These are phyloP conservation scores for Syndactyla subalaris DNA, from an alignment of 2,797 vertebrate genomes.

Conservation along the genomic window DNA sequence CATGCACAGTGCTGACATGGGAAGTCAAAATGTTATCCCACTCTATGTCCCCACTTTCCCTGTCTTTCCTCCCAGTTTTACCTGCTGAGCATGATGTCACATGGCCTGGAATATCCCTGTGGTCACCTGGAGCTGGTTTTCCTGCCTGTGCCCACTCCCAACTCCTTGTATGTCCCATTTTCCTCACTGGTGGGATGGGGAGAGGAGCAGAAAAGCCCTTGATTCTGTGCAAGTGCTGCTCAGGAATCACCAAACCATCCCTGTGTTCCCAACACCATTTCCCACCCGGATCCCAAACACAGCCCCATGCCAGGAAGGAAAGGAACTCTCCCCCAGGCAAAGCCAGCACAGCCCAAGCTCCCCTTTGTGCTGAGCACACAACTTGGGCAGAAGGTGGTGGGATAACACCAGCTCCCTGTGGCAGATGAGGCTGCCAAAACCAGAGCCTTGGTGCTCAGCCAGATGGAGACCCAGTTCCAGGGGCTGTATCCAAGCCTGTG, in stretches of 20 bases:
- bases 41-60: not conserved
- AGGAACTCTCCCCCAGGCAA: not conserved
- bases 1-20: not conserved
- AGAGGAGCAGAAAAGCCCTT: not conserved
- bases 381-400: not conserved
- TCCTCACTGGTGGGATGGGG: fast-evolving
- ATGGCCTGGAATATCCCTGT: not conserved
- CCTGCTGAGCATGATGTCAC: not conserved
- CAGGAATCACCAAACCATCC: not conserved
- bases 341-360: not conserved
- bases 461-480: not conserved
- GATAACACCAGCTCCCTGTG: not conserved
- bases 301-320: not conserved
- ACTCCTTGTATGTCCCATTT: fast-evolving
- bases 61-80: not conserved
- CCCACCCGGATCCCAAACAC: not conserved
- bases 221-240: not conserved
- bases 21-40: not conserved
- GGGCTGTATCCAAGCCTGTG: not conserved
- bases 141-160: not conserved
- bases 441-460: not conserved
- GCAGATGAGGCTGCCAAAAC: not conserved
- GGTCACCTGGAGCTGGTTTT: not conserved
- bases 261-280: not conserved
- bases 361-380: not conserved